Evolutionary conservation across 1,140 invertebrate genomes (phyloP).

Genomic region (Rhopalosiphum maidis): DNA sequence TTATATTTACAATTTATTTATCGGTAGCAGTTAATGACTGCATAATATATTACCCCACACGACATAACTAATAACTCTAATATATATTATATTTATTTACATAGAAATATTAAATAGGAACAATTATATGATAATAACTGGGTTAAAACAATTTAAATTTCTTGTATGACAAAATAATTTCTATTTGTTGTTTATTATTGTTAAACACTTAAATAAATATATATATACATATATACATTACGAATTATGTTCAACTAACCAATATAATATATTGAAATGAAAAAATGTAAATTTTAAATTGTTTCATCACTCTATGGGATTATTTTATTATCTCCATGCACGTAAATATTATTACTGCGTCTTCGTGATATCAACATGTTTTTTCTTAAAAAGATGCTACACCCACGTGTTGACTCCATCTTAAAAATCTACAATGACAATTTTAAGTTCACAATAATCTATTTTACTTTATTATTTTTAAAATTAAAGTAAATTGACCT

Average conservation of each 20-base stretch:
- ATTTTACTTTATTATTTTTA: neutral
- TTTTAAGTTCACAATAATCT: neutral
- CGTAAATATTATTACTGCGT: neutral
- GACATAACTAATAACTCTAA: too few relatives aligned
- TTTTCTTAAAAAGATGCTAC: neutral
- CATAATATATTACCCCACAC: too few relatives aligned
- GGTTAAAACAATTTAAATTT: too few relatives aligned
- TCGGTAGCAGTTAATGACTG: too few relatives aligned
- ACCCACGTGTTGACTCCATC: neutral
- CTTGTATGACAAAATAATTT: too few relatives aligned
- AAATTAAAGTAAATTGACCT: too few relatives aligned
- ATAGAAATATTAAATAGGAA: too few relatives aligned
- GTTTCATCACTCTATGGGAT: neutral
- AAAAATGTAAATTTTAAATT: neutral
- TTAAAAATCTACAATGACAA: neutral
- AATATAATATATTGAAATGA: neutral
- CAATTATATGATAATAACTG: too few relatives aligned
- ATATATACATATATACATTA: neutral
- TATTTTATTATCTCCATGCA: neutral
- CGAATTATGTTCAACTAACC: neutral
- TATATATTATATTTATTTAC: neutral
- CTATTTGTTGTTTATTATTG: neutral
- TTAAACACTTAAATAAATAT: neutral
- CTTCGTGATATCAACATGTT: neutral
- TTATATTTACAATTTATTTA: too few relatives aligned